Evolutionary conservation across 1,140 invertebrate genomes (phyloP), one percentile per base, ranked within the genome.

Genomic region (Cydia splendana): DNA sequence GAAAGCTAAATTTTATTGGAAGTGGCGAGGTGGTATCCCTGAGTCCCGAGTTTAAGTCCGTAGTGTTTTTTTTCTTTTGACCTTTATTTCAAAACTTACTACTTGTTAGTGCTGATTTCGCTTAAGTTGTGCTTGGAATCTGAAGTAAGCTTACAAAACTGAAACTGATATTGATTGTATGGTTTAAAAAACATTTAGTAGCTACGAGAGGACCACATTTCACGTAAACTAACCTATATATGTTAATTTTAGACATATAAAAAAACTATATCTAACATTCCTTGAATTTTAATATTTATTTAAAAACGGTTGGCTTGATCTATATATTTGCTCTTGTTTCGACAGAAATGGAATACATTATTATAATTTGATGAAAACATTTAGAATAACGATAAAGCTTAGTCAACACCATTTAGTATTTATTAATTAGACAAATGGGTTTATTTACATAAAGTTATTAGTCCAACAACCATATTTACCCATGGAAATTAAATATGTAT

Each of bases 351-450:
- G 67, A 38, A 71, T 71, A 38, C 3, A 71, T 71, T 38, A 71
- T 0, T 38, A 71, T 71, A 71, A 71, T 71, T 71, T 71, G 0
- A 38, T 18, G 7, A 12, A 42, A 42, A 42, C 15, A 38, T 45
- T 38, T 71, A 67, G 30, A 67, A 15, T 34, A 71, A 71, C 34
- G 34, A 71, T 71, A 38, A 38, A 38, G 67, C 67, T 38, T 18
- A 34, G 67, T 38, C 34, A 71, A 71, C 20, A 15, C 30, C 67
- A 45, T 42, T 71, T n/a, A 71, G 67, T 18, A 62, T 20, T 20
- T 24, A 62, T 20, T 4, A 18, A 53, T 15, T 53, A 53, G 18
- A 53, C 51, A 53, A 53, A 53, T 53, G 13, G n/a, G 13, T 4
- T 53, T 53, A 53, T 53, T 53, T 53, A 18, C 51, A 53, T 53